These are phyloP conservation scores for Dipodomys spectabilis DNA, from an alignment of 2,113 vertebrate species.

Conservation along the genomic window DNA sequence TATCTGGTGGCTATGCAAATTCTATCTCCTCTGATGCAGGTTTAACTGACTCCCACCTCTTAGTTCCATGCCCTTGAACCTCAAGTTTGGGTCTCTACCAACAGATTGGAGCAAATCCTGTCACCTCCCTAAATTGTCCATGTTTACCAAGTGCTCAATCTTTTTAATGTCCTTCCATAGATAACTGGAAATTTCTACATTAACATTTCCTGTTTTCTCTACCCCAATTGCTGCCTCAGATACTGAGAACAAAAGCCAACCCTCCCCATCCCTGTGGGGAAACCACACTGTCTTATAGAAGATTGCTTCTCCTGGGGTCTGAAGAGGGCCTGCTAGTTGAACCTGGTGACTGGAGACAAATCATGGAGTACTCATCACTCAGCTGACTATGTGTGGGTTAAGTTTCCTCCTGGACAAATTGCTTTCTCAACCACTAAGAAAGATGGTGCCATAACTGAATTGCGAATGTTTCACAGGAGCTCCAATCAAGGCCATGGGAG, in stretches of 20 bases:
- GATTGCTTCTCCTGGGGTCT: neutral
- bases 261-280: neutral
- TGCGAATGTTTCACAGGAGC: too few species aligned
- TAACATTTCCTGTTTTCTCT: too few species aligned
- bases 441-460: too few species aligned
- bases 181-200: neutral
- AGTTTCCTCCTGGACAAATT: too few species aligned
- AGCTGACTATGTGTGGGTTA: too few species aligned
- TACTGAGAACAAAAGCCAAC: too few species aligned
- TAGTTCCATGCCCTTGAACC: neutral
- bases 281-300: neutral
- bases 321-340: neutral
- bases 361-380: neutral
- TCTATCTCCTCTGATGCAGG: neutral
- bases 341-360: neutral
- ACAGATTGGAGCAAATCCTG: neutral
- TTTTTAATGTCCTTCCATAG: neutral
- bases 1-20: neutral
- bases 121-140: neutral
- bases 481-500: too few species aligned
- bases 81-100: neutral
- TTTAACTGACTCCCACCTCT: neutral
- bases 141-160: neutral
- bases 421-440: too few species aligned
- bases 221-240: too few species aligned